phyloP scores from a whole-genome alignment of 2,888 invertebrate species.

The Agrochola litura region DNA sequence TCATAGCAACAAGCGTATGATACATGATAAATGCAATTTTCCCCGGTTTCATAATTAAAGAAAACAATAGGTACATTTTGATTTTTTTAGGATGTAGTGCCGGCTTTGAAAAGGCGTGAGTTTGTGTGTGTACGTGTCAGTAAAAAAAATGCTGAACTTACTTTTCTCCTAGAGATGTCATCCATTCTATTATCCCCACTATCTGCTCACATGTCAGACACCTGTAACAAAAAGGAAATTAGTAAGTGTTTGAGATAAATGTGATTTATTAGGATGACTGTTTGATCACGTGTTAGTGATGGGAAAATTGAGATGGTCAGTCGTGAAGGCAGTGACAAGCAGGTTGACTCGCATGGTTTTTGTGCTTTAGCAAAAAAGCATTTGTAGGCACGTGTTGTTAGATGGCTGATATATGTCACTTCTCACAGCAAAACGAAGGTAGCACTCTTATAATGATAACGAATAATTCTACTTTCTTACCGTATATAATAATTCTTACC shows the following conservation, averaged over 20 bases:
- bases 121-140: not conserved
- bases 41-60: too few relatives aligned
- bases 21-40: not conserved
- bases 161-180: not conserved
- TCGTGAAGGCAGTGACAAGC: conserved; percentile 27
- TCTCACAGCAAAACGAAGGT: conserved; percentile 46
- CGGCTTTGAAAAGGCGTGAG: not conserved
- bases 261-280: conserved; percentile 10
- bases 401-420: conserved; percentile 23
- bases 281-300: conserved; percentile 34
- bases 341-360: not conserved
- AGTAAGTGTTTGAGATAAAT: conserved; percentile 2
- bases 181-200: accelerated
- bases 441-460: conserved; percentile 30
- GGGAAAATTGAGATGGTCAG: conserved; percentile 8
- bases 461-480: conserved; percentile 24
- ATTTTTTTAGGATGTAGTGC: not conserved
- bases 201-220: accelerated
- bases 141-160: conserved; percentile 1
- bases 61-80: too few relatives aligned
- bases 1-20: not conserved
- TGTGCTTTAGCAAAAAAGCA: not conserved
- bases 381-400: not conserved
- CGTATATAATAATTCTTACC: conserved; percentile 28
- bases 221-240: conserved; percentile 39